Base-by-base conservation (phyloP, 2,113 vertebrate species). In the Stigmatopora nigra region DNA sequence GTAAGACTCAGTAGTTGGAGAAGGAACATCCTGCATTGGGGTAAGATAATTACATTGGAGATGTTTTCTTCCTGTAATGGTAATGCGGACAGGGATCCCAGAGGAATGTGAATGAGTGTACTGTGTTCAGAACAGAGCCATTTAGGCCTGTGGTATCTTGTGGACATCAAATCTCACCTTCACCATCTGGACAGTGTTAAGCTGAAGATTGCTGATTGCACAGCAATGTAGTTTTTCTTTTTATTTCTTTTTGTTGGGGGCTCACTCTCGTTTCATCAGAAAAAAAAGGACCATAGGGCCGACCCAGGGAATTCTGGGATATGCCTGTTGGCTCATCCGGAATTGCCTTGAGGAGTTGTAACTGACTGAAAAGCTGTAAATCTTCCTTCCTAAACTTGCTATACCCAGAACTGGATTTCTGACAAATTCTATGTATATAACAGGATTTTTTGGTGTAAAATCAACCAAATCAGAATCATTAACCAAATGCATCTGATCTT, bases 41-140 rank as follows among this genome's bases (percentile, higher is more conserved):
- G 64, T 69, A 64, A 6, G 62, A 63, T 86, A 84, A 86, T 86
- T 78, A 68, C 78, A 84, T 81, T 79, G 70, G 74, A 81, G 79
- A 83, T 81, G 79, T 82, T 81, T 84, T 77, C 64, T 65, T 82
- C 76, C 69, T 70, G 67, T 83, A 83, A 77, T 76, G 75, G 61
- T 62, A 69, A 67, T 85, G 78, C 73, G 81, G 84, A 83, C 74
- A 76, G 70, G 58, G 70, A 78, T 84, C 81, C 72, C 79, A 35
- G 6, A 64, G 84, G 76, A 83, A 66, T 65, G 35, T 70, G 73
- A 80, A 82, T 68, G 75, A 78, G 74, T 86, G 57, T 71, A 64
- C 71, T 74, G 81, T 79, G 73, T 83, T 70, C 68, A 64, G 71
- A 49, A 62, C 44, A 61, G 68, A 19, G 53, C 66, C 77, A 72